Conservation (phyloP, 2,888 invertebrate species). For the Ditylenchus weischeri region DNA sequence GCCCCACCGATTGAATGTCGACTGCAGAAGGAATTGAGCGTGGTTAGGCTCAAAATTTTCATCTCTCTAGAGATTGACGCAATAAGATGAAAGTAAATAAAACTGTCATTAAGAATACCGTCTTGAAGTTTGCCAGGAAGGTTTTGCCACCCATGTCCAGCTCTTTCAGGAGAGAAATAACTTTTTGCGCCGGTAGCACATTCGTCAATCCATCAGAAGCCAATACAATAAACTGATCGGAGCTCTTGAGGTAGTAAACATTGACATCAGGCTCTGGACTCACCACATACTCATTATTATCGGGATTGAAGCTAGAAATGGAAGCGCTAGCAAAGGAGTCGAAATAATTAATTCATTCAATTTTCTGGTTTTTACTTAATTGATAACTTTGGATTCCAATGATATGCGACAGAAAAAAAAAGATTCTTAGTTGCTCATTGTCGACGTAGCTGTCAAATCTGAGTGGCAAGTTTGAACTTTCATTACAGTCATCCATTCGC, state of each 20-base stretch:
- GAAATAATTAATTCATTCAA: too few relatives aligned
- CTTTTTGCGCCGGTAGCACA: conserved; percentile 79
- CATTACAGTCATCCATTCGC: too few relatives aligned
- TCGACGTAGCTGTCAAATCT: too few relatives aligned
- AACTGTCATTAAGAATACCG: not conserved
- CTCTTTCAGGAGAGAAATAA: conserved; percentile 67
- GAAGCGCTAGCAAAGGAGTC: too few relatives aligned
- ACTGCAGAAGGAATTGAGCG: conserved; percentile 80
- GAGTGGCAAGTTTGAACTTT: too few relatives aligned
- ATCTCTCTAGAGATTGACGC: conserved; percentile 1
- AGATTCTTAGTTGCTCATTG: too few relatives aligned
- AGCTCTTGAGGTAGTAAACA: conserved; percentile 70
- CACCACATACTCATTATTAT: conserved; percentile 86
- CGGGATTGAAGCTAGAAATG: conserved; percentile 77
- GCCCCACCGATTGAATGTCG: conserved; percentile 79
- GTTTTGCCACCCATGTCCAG: conserved; percentile 10
- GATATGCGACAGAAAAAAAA: too few relatives aligned
- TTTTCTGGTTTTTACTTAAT: too few relatives aligned
- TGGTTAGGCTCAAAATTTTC: conserved; percentile 68
- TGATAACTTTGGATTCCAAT: too few relatives aligned
- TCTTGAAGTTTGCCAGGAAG: not conserved
- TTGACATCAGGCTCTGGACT: conserved; percentile 93
- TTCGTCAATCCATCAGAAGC: conserved; percentile 97
- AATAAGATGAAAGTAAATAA: not conserved
- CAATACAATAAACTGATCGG: conserved; percentile 75